A percentile compares a stretch with the other conserved stretches of the same genome.
Conservation (phyloP, 2,797 vertebrate genomes). For the Trematomus bernacchii region DNA sequence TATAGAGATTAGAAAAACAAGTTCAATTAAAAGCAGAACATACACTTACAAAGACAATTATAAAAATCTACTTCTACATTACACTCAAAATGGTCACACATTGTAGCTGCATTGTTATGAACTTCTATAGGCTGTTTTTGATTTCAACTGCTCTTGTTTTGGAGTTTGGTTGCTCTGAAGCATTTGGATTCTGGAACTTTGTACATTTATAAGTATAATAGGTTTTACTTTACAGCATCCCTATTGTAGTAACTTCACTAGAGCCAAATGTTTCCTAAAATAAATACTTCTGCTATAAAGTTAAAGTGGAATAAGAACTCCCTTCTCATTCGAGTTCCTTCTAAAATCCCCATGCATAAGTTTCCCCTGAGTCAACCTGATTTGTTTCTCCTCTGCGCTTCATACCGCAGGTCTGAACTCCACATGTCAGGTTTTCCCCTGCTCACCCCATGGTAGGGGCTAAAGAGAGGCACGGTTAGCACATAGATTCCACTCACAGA, state of each 20-base stretch:
- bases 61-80: neutral
- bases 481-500: constrained; percentile 78
- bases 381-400: constrained; percentile 74
- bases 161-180: neutral
- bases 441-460: constrained; percentile 75
- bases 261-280: constrained; percentile 28
- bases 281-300: constrained; percentile 47
- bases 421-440: constrained; percentile 75
- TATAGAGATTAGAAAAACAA: neutral
- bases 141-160: constrained; percentile 15
- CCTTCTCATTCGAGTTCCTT: constrained; percentile 47
- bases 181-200: constrained; percentile 15
- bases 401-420: constrained; percentile 73
- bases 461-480: constrained; percentile 81
- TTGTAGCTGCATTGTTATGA: neutral
- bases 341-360: constrained; percentile 66
- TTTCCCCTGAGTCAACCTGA: constrained; percentile 80
- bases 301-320: constrained; percentile 59
- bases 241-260: constrained; percentile 20
- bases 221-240: constrained; percentile 11
- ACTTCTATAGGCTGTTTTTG: constrained; percentile 34
- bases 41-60: too few relatives aligned
- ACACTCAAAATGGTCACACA: constrained; percentile 1
- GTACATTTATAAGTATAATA: constrained; percentile 19
- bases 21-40: neutral